Evolutionary conservation across 2,113 vertebrate species (phyloP).

Genomic region (Zosterops hypoxanthus): DNA sequence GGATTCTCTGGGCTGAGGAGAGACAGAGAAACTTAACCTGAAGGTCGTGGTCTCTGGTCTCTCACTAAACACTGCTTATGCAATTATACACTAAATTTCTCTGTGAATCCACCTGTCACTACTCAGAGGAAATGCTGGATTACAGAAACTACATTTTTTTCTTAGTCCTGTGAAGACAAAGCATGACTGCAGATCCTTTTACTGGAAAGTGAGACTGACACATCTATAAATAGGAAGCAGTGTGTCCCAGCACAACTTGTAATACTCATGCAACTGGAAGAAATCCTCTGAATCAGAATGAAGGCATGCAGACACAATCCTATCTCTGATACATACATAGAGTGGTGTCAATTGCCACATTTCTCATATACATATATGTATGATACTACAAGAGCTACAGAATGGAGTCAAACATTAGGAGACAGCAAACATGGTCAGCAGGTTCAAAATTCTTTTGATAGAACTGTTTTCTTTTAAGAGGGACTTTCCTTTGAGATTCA

Average conservation of each 20-base stretch:
- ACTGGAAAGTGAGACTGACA: not conserved
- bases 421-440: not conserved
- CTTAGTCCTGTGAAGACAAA: not conserved
- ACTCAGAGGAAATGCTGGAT: not conserved
- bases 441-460: not conserved
- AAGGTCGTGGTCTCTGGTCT: not conserved
- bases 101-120: not conserved
- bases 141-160: not conserved
- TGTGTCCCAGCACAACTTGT: not conserved
- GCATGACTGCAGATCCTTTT: not conserved
- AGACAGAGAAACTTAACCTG: not conserved
- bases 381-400: not conserved
- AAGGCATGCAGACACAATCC: not conserved
- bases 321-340: accelerated
- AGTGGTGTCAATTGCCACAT: not conserved
- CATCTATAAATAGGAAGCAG: constrained; percentile 2
- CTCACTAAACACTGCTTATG: accelerated
- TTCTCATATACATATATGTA: not conserved
- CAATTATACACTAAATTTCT: not conserved
- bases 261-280: not conserved
- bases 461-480: not conserved
- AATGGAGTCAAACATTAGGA: not conserved
- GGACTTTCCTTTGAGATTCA: not conserved
- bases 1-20: not conserved
- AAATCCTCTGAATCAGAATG: not conserved